phyloP scores from a whole-genome alignment of 1,140 invertebrate species.

The Aplysia californica region DNA sequence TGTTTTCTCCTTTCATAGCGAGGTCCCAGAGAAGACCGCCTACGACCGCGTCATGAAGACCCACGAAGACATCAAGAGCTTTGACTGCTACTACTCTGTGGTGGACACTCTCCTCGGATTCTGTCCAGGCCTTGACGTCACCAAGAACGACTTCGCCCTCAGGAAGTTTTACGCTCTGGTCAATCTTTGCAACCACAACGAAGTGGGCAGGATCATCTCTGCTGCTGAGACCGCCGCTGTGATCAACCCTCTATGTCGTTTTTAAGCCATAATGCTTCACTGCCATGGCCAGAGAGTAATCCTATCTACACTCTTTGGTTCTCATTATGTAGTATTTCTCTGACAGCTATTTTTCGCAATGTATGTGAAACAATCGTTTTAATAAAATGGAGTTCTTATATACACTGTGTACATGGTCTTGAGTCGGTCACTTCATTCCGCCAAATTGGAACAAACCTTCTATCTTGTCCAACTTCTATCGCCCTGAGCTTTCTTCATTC shows the following conservation, averaged over 20 bases:
- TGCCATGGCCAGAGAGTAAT: too few species aligned
- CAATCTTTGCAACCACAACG: conserved; percentile 68
- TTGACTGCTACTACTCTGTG: conserved; percentile 11
- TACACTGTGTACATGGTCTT: too few species aligned
- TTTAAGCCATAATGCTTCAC: not conserved
- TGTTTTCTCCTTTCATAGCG: too few species aligned
- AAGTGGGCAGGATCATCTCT: conserved; percentile 26
- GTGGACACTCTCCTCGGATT: conserved; percentile 13
- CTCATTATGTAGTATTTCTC: too few species aligned
- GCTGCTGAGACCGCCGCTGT: conserved; percentile 36
- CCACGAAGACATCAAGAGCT: not conserved
- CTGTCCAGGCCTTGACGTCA: conserved; percentile 4
- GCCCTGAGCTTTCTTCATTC: too few species aligned
- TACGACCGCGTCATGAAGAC: not conserved
- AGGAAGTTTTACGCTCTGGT: conserved; percentile 68
- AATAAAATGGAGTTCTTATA: too few species aligned
- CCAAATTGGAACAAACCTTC: too few species aligned
- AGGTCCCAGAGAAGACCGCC: not conserved
- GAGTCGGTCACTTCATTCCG: too few species aligned
- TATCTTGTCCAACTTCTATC: too few species aligned
- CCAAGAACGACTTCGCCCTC: conserved; percentile 67
- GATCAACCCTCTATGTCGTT: conserved; percentile 33
- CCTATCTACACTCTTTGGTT: too few species aligned
- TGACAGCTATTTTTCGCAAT: too few species aligned
- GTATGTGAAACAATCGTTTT: too few species aligned